Percentiles rank a stretch among this genome's conserved stretches.
phyloP scores from a whole-genome alignment of 2,888 invertebrate species.

The Tetragonula carbonaria region DNA sequence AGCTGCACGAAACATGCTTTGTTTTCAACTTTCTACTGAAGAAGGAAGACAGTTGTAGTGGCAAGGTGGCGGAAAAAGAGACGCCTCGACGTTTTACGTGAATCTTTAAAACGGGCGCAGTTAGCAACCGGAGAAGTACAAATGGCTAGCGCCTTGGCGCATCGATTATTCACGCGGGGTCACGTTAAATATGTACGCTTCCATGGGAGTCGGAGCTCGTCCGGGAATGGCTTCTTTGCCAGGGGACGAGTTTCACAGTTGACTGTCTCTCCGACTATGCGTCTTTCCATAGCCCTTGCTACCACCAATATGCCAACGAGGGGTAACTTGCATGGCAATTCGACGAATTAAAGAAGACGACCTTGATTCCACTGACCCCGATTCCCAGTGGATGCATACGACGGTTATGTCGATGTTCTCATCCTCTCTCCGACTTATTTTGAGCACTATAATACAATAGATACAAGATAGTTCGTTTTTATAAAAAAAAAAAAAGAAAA shows the following conservation, averaged over 20 bases:
- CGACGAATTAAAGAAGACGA: constrained; percentile 81
- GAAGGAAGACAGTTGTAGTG: constrained; percentile 7
- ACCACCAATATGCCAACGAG: constrained; percentile 26
- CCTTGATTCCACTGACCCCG: constrained; percentile 77
- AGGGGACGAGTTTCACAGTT: constrained; percentile 56
- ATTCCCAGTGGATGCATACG: constrained; percentile 72
- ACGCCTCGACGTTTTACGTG: constrained; percentile 66
- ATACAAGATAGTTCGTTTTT: too few relatives aligned
- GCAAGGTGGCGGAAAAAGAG: constrained; percentile 66
- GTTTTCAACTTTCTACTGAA: constrained; percentile 20
- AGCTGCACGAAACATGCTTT: constrained; percentile 28
- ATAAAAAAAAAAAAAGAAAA: too few relatives aligned
- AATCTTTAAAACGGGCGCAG: constrained; percentile 80
- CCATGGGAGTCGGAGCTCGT: constrained; percentile 60
- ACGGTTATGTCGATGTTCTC: background rate
- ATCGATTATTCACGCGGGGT: constrained; percentile 81
- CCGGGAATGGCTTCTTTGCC: constrained; percentile 59
- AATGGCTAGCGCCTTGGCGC: constrained; percentile 79
- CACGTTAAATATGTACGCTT: constrained; percentile 79
- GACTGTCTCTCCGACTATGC: constrained; percentile 50
- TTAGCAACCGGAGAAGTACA: constrained; percentile 81
- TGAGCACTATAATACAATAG: background rate
- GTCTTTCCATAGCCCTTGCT: constrained; percentile 26
- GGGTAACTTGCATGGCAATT: constrained; percentile 85
- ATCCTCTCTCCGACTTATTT: background rate